Conservation (phyloP, 2,888 invertebrate genomes). For the Carpatolechia fugitivella region DNA sequence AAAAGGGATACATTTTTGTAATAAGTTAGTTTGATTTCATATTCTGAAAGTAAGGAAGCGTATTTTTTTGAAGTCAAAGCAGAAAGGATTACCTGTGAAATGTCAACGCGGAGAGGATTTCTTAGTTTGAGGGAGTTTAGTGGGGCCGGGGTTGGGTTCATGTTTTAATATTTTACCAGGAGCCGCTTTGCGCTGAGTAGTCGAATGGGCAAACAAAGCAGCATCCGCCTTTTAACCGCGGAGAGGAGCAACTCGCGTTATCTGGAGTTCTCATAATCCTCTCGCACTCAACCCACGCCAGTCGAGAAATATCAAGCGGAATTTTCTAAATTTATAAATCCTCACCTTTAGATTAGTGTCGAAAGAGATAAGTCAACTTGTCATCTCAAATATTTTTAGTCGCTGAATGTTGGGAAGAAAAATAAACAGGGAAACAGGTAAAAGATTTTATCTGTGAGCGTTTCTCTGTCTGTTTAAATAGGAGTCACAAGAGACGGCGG, state of each 20-base stretch:
- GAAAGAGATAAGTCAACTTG: constrained; percentile 62
- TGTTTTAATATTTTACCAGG: constrained; percentile 68
- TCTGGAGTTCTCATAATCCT: constrained; percentile 66
- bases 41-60: constrained; percentile 3
- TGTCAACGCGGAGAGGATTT: constrained; percentile 35
- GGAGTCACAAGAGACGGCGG: constrained; percentile 70
- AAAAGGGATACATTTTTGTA: not conserved
- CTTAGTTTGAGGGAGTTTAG: constrained; percentile 39
- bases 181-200: constrained; percentile 57
- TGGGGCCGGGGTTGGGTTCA: constrained; percentile 34
- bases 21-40: not conserved
- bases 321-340: constrained; percentile 56
- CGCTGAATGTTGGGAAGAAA: constrained; percentile 53
- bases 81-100: constrained; percentile 22
- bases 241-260: constrained; percentile 48
- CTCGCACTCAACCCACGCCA: constrained; percentile 36
- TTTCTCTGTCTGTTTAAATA: constrained; percentile 73
- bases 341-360: constrained; percentile 59
- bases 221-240: constrained; percentile 61
- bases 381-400: constrained; percentile 62
- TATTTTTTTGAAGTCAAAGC: constrained; percentile 18
- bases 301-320: constrained; percentile 33
- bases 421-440: constrained; percentile 69
- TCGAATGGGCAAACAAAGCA: constrained; percentile 68
- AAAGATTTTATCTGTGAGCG: constrained; percentile 71